These are phyloP conservation scores for Phengaris arion DNA, from an alignment of 2,888 invertebrate genomes.

Conservation along the genomic window DNA sequence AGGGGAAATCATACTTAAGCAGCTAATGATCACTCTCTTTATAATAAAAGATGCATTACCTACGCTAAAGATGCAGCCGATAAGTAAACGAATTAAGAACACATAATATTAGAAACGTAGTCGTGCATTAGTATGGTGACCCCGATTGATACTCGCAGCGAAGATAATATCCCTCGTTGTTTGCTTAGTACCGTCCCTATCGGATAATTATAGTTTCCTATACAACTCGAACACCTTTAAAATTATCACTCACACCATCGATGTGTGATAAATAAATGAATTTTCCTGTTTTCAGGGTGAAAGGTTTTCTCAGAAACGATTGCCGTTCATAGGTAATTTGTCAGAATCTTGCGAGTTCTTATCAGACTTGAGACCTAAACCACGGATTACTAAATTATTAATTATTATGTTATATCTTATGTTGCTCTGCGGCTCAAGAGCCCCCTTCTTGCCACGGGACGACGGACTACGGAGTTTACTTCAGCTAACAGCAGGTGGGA, in stretches of 20 bases:
- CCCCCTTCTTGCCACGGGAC: neutral
- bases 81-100: constrained; percentile 2
- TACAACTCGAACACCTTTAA: constrained; percentile 39
- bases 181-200: constrained; percentile 53
- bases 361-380: neutral
- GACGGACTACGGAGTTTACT: neutral
- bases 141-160: constrained; percentile 40
- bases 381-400: neutral
- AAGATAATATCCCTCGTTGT: constrained; percentile 53
- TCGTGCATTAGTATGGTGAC: constrained; percentile 36
- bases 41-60: neutral
- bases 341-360: too few species aligned
- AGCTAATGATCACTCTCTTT: neutral
- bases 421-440: neutral
- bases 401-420: neutral
- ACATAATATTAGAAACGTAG: constrained; percentile 33
- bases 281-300: neutral
- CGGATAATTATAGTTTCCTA: constrained; percentile 59
- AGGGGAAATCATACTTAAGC: neutral
- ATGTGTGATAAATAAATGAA: constrained; percentile 2
- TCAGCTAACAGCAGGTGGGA: neutral
- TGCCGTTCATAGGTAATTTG: too few species aligned
- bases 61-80: neutral
- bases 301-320: too few species aligned
- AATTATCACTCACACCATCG: constrained; percentile 19